Evolutionary conservation across 1,140 invertebrate species (phyloP), one percentile per base, ranked within the genome.

Genomic region (Drosophila pseudoananassae): DNA sequence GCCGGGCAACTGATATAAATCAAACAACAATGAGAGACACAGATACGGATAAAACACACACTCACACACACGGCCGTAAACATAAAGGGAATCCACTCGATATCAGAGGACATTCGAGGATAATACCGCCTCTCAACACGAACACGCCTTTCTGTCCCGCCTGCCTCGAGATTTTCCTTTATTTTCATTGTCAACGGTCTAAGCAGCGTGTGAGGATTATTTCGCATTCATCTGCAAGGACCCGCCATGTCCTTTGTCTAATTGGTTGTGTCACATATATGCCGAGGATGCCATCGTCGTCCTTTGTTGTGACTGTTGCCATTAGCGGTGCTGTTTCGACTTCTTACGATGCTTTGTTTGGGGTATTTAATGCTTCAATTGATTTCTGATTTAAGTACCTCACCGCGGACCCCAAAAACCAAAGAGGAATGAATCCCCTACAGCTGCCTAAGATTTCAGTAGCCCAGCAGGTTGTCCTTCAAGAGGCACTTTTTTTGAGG

Each of bases 301-400:
- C 10, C 51, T 49, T 69, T 80, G 63, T 80, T 76, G 77, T 77
- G 63, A 79, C 64, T 56, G 65, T 53, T 61, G 71, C 76, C 61
- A 83, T 78, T 88, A 76, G 69, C 40, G 40, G 59, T 57, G 53
- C 29, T 60, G 20, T 51, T 45, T 70, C 65, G 64, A 81, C 51
- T 60, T 54, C 66, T 71, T 75, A 58, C 51, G 17, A 25, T 51
- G 52, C 70, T 79, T 88, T 87, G 63, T 83, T 76, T 68, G 51
- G 76, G 70, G 83, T 83, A 88, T 88, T 87, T 87, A 83, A 87
- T 87, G 83, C 83, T 88, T 87, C 84, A 83, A 87, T 83, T 88
- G 84, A 69, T 87, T 78, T 68, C 76, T 77, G 74, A 85, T 85
- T 74, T 80, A 85, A 85, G 68, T 73, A 56, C 59, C 54, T 78